Percentiles rank a stretch among this genome's conserved stretches.
Conservation (phyloP, 2,113 vertebrate genomes). For the Corythaeola cristata region DNA sequence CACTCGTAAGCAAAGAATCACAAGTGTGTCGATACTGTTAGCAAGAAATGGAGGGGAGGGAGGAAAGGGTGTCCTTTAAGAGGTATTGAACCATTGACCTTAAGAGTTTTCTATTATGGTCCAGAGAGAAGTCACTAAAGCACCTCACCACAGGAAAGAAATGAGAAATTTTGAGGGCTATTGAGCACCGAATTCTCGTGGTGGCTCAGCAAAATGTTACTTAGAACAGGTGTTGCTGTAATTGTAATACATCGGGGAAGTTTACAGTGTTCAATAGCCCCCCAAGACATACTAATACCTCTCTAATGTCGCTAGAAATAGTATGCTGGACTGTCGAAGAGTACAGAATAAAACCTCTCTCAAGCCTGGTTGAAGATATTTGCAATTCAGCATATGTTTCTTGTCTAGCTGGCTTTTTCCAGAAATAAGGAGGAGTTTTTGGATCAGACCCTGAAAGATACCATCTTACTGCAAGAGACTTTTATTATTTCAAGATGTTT, state of each 20-base stretch:
- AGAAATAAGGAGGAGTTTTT: background rate
- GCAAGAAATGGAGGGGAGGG: background rate
- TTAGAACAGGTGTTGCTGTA: slow-evolving; percentile 74
- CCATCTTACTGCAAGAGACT: background rate
- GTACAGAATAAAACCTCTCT: background rate
- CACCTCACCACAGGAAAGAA: slow-evolving; percentile 73
- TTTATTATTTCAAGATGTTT: background rate
- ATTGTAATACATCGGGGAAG: slow-evolving; percentile 56
- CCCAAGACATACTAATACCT: slow-evolving; percentile 13
- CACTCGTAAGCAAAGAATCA: background rate
- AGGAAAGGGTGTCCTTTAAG: background rate
- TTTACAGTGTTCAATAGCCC: slow-evolving; percentile 49
- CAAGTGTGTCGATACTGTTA: background rate
- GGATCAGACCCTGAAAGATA: background rate
- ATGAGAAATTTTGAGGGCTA: slow-evolving; percentile 80
- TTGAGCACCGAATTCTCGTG: slow-evolving; percentile 72
- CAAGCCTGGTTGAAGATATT: background rate
- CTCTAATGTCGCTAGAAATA: slow-evolving; percentile 33
- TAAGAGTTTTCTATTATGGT: slow-evolving; percentile 67
- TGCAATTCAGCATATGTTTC: background rate
- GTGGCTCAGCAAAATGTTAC: slow-evolving; percentile 70
- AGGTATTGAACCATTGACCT: slow-evolving; percentile 60
- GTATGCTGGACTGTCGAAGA: slow-evolving; percentile 28
- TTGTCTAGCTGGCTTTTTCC: background rate
- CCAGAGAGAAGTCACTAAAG: slow-evolving; percentile 59